Evolutionary conservation across 1,140 invertebrate genomes (phyloP).

Genomic region (Caenorhabditis briggsae): DNA sequence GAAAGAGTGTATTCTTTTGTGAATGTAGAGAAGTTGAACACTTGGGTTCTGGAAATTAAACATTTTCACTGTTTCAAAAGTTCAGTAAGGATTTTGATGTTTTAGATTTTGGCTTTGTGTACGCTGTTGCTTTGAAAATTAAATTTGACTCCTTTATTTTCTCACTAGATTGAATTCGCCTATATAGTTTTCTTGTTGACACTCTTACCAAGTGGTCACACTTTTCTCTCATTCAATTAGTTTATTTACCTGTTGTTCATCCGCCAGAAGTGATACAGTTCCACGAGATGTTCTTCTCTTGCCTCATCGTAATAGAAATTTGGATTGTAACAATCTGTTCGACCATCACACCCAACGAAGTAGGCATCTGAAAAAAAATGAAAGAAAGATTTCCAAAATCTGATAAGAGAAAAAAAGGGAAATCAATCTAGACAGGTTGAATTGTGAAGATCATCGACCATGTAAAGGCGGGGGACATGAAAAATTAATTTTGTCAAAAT

Average conservation of each 20-base stretch:
- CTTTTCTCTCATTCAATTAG: background rate
- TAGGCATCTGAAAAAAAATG: conserved; percentile 5
- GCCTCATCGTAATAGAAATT: conserved; percentile 52
- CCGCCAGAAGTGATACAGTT: conserved; percentile 48
- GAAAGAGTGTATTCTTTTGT: conserved; percentile 54
- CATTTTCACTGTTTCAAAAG: background rate
- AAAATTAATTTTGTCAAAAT: background rate
- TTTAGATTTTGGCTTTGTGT: too few species aligned
- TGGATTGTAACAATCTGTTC: conserved; percentile 28
- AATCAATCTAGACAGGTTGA: background rate
- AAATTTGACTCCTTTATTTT: too few species aligned
- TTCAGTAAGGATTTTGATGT: too few species aligned
- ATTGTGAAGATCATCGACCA: background rate
- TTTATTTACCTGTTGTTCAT: conserved; percentile 33
- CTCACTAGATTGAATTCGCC: too few species aligned
- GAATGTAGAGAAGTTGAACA: conserved; percentile 45
- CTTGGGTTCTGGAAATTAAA: conserved; percentile 39
- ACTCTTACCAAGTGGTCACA: background rate
- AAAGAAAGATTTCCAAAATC: background rate
- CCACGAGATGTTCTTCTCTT: conserved; percentile 43
- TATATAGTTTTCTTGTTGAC: background rate
- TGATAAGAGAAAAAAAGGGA: background rate
- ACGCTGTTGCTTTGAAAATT: too few species aligned
- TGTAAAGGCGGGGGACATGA: background rate
- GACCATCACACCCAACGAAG: conserved; percentile 40